Base-by-base conservation (phyloP, 2,113 vertebrate genomes). In the Myiozetetes cayanensis region DNA sequence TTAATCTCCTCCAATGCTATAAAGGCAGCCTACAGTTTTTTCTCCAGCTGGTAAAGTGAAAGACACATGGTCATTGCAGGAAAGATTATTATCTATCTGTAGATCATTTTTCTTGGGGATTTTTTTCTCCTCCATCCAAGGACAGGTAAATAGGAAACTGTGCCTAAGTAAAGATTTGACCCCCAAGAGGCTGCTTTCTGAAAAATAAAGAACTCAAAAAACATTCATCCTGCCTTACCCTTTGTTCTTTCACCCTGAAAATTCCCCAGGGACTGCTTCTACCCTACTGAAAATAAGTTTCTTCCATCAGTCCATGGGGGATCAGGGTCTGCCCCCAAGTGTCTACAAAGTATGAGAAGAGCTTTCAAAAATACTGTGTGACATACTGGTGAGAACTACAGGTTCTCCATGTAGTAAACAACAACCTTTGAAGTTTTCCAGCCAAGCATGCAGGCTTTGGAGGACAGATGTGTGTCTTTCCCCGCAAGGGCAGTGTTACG, bases 401-500 rank as follows among this genome's bases (percentile, higher is more conserved):
- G 43, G 27, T 49, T 71, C 5, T 1, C 35, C 27, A 24, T 6
- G 17, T 39, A 12, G 9, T 43, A 46, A n/a, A 44, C 4, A 17
- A 33, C 76, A 82, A 52, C 31, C 31, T 46, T 35, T 67, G 30
- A 74, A 37, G 14, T 49, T 77, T 87, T 78, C 58, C 74, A 73
- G n/a, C 18, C 25, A 50, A 63, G 78, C 5, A 10, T 5, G 14
- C 28, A 35, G n/a, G 41, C 70, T 70, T 33, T 52, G n/a, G 63
- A 89, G 41, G 58, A 80, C n/a, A 79, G 14, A 30, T 65, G 15
- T 43, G 18, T 49, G 20, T 76, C 24, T 50, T 73, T 59, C 15
- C 49, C 62, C 1, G 1, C 0, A 0, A 77, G 67, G 59, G 28
- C 44, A 84, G 61, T 23, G 2, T 11, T 23, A 23, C 4, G 17